Conservation (phyloP, 2,888 invertebrate genomes). For the Mellilla xanthometata region DNA sequence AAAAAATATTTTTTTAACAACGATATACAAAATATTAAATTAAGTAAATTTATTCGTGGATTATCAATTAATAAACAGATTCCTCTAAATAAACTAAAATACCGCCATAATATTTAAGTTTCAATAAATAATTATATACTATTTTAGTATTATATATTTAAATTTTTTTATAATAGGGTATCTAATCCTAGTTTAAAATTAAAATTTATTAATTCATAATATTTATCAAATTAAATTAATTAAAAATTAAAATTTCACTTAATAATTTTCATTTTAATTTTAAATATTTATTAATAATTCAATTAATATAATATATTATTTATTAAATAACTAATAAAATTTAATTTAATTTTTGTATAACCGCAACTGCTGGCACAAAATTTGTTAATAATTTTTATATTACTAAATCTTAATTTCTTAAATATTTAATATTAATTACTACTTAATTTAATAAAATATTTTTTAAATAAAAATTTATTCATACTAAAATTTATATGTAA, state of each 20-base stretch:
- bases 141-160: conserved; percentile 71
- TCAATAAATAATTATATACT: conserved; percentile 83
- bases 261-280: conserved; percentile 70
- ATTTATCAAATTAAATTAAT: conserved; percentile 47
- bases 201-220: conserved; percentile 69
- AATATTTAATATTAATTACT: conserved; percentile 81
- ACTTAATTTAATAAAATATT: conserved; percentile 50
- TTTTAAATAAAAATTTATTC: conserved; percentile 62
- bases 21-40: conserved; percentile 72
- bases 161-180: conserved; percentile 86
- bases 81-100: conserved; percentile 87
- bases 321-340: conserved; percentile 73
- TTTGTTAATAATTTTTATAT: conserved; percentile 82
- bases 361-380: conserved; percentile 88
- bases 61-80: conserved; percentile 86
- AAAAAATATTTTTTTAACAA: conserved; percentile 73
- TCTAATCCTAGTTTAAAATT: conserved; percentile 85
- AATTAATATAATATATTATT: too few relatives aligned
- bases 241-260: conserved; percentile 83
- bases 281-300: conserved; percentile 43
- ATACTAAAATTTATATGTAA: conserved; percentile 81
- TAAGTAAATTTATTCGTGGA: conserved; percentile 83
- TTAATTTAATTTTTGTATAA: conserved; percentile 84
- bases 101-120: conserved; percentile 88
- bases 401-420: conserved; percentile 84